phyloP scores from a whole-genome alignment of 2,113 vertebrate genomes.

The Toxotes chatareus region DNA sequence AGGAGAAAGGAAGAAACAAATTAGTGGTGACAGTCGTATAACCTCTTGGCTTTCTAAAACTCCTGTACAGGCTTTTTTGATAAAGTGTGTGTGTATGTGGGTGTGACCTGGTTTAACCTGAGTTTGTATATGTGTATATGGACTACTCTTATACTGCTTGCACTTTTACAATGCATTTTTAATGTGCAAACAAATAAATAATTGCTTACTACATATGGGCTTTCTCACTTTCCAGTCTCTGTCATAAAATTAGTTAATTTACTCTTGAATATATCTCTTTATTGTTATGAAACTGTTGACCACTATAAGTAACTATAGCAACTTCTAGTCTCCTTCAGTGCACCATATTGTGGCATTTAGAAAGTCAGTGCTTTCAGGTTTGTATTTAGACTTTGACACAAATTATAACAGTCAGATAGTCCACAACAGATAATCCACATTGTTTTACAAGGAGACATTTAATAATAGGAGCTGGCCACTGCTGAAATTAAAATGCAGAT shows the following conservation, averaged over 20 bases:
- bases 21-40: conserved; percentile 4
- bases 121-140: not conserved
- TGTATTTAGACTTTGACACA: not conserved
- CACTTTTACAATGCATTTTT: not conserved
- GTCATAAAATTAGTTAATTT: not conserved
- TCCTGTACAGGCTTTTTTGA: not conserved
- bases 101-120: not conserved
- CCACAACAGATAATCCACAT: too few species aligned
- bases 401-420: not conserved
- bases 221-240: not conserved
- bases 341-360: not conserved
- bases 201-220: not conserved
- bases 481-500: conserved; percentile 13
- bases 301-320: not conserved
- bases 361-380: not conserved
- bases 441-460: not conserved
- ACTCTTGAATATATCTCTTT: not conserved
- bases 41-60: not conserved
- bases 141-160: not conserved
- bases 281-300: not conserved
- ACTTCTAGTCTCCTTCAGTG: not conserved
- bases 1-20: conserved; percentile 46
- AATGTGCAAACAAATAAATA: not conserved
- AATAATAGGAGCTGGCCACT: not conserved
- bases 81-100: not conserved